Conservation (phyloP, 2,888 invertebrate species). For the Agriotes lineatus region DNA sequence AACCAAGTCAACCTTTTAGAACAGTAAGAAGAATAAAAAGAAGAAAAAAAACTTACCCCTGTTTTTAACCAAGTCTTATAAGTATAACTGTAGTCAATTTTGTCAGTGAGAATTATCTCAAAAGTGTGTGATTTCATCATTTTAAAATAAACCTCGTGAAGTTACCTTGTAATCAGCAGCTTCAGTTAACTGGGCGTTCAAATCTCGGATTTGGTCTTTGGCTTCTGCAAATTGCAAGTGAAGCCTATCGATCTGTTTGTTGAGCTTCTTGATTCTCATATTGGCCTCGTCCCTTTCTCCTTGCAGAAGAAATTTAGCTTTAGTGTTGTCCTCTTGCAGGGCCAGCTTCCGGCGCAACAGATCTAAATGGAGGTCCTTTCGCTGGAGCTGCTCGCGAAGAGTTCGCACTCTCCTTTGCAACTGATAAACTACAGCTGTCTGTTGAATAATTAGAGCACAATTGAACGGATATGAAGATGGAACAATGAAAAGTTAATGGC, state of each 20-base stretch:
- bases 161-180: conserved; percentile 90
- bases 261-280: conserved; percentile 80
- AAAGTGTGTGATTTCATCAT: too few species aligned
- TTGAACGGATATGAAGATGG: conserved; percentile 14
- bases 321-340: conserved; percentile 82
- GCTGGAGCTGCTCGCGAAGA: conserved; percentile 89
- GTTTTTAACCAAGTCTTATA: too few species aligned
- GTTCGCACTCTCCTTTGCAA: conserved; percentile 89
- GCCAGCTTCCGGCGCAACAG: conserved; percentile 88
- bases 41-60: too few species aligned
- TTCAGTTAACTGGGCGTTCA: conserved; percentile 87
- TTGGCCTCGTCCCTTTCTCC: conserved; percentile 79
- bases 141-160: too few species aligned
- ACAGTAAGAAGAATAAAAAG: too few species aligned
- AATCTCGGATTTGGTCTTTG: conserved; percentile 83
- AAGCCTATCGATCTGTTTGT: conserved; percentile 86
- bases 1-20: too few species aligned
- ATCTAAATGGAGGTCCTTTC: conserved; percentile 92
- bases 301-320: conserved; percentile 73
- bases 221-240: conserved; percentile 85
- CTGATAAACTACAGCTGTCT: conserved; percentile 91
- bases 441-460: conserved; percentile 29
- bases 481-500: not conserved
- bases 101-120: too few species aligned
- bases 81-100: too few species aligned